Evolutionary conservation across 2,113 vertebrate genomes (phyloP).

Genomic region (Grantiella picta): DNA sequence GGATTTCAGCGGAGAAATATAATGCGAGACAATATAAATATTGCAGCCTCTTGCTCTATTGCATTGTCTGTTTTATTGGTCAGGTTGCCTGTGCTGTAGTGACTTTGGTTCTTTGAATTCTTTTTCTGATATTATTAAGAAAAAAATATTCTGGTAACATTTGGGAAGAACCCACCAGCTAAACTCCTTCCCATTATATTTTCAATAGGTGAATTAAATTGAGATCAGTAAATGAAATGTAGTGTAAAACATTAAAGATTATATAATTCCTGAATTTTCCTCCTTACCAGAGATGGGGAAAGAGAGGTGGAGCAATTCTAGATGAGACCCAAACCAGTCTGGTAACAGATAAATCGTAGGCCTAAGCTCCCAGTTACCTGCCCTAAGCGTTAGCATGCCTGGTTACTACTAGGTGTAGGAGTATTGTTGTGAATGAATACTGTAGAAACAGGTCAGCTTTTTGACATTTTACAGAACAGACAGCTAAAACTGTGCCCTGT

Average conservation of each 20-base stretch:
- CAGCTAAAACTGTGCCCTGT: background rate
- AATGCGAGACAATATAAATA: slow-evolving; percentile 2
- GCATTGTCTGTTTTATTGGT: background rate
- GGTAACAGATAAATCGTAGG: background rate
- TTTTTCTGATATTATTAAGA: background rate
- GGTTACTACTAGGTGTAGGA: background rate
- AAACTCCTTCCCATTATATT: background rate
- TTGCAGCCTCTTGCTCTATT: background rate
- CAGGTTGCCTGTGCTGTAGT: background rate
- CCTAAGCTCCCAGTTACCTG: background rate
- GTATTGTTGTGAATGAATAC: background rate
- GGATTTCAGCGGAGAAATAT: slow-evolving; percentile 9
- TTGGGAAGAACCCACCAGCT: too few relatives aligned
- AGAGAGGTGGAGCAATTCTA: background rate
- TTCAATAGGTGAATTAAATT: background rate
- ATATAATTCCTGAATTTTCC: background rate
- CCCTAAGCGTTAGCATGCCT: background rate
- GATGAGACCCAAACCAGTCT: background rate
- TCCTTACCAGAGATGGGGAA: background rate
- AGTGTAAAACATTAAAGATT: background rate
- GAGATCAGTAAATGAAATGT: background rate
- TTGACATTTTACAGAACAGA: background rate
- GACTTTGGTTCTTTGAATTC: background rate
- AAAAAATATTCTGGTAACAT: background rate
- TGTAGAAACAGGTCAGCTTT: background rate